These are phyloP conservation scores for Hemitrygon akajei DNA, from an alignment of 2,797 vertebrate species.

Conservation along the genomic window DNA sequence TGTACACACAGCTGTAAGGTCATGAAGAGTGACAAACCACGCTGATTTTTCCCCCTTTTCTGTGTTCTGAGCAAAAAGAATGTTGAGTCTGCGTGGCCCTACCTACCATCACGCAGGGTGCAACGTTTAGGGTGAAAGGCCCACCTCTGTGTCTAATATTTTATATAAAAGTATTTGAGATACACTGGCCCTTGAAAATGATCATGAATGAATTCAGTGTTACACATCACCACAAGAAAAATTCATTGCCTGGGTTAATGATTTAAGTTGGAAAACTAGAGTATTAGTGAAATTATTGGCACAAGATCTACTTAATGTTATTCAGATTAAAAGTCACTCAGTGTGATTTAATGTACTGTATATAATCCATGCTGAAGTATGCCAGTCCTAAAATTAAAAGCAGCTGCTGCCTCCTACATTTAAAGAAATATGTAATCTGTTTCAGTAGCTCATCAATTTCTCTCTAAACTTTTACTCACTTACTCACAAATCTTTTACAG, in stretches of 20 bases:
- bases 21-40: background rate
- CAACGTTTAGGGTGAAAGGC: background rate
- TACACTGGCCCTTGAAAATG: background rate
- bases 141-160: background rate
- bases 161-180: background rate
- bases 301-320: background rate
- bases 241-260: background rate
- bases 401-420: background rate
- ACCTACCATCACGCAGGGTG: background rate
- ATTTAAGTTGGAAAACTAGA: background rate
- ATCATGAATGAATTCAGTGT: background rate
- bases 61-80: background rate
- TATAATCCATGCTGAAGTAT: background rate
- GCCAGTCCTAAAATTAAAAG: background rate
- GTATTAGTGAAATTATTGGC: background rate
- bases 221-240: background rate
- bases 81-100: background rate
- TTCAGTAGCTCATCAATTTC: background rate
- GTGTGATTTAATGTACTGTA: background rate
- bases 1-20: background rate
- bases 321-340: background rate
- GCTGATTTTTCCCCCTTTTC: background rate
- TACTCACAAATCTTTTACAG: background rate
- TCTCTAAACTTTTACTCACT: no score
- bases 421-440: background rate